phyloP scores from a whole-genome alignment of 2,113 vertebrate genomes.

The Cacatua alba region DNA sequence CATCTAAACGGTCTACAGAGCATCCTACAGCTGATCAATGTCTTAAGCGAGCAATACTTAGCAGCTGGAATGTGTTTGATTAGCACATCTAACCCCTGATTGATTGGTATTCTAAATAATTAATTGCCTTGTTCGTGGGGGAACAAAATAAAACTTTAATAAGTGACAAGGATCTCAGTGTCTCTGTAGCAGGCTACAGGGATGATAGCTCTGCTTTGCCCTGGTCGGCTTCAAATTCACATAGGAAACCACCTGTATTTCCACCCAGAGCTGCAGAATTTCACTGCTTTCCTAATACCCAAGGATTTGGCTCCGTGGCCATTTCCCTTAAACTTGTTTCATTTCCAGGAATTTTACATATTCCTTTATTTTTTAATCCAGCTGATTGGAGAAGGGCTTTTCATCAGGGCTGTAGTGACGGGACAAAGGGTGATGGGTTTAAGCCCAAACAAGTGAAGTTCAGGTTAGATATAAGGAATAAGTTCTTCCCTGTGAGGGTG shows the following conservation, averaged over 20 bases:
- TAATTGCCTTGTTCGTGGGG: slow-evolving; percentile 70
- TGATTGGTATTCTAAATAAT: slow-evolving; percentile 75
- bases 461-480: neutral
- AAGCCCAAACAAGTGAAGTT: neutral
- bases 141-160: slow-evolving; percentile 64
- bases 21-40: slow-evolving; percentile 69
- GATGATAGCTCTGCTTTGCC: neutral
- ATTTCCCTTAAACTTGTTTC: neutral
- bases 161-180: slow-evolving; percentile 49
- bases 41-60: slow-evolving; percentile 72
- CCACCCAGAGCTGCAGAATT: neutral
- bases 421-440: neutral
- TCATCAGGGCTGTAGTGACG: neutral
- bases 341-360: neutral
- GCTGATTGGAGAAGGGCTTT: neutral
- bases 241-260: neutral
- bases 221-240: neutral
- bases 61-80: slow-evolving; percentile 70
- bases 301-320: neutral
- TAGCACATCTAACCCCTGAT: slow-evolving; percentile 68
- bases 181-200: neutral
- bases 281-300: neutral
- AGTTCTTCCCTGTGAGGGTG: neutral
- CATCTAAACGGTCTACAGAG: slow-evolving; percentile 62
- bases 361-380: neutral